A percentile compares a stretch with the other conserved stretches of the same genome.
phyloP scores from a whole-genome alignment of 2,797 vertebrate genomes.

The Artibeus lituratus region DNA sequence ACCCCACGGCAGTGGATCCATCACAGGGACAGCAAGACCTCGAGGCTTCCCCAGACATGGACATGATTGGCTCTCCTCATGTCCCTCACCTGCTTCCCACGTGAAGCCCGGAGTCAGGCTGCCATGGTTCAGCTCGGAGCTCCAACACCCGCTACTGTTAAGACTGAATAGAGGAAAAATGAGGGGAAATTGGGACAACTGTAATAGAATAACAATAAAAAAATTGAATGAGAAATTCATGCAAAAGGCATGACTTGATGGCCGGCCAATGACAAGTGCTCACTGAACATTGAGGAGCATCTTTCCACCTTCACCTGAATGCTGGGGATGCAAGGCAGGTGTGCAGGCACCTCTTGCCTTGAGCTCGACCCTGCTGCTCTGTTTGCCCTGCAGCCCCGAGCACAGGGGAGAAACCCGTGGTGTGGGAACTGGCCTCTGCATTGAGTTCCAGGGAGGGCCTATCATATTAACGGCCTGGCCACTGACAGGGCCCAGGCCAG shows the following conservation, averaged over 20 bases:
- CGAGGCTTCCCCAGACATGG: neutral
- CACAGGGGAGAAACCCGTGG: neutral
- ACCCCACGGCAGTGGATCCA: neutral
- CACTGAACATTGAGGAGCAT: neutral
- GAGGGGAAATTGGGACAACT: too few species aligned
- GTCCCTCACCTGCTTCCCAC: neutral
- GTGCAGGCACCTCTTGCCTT: neutral
- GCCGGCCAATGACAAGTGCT: neutral
- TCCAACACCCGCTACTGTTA: neutral
- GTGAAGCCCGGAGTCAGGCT: neutral
- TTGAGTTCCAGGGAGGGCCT: neutral
- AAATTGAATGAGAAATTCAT: neutral
- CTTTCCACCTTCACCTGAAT: too few species aligned
- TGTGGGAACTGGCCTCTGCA: neutral
- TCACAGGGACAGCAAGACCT: neutral
- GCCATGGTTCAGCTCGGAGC: neutral
- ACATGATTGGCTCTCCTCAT: neutral
- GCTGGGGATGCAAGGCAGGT: neutral
- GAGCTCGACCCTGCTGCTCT: neutral
- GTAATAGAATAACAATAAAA: neutral
- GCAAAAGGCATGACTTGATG: neutral
- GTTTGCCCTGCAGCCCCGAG: neutral
- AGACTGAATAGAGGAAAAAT: neutral
- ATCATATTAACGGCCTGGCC: fast-evolving
- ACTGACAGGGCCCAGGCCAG: neutral